Evolutionary conservation across 2,797 vertebrate species (phyloP).

Genomic region (Myotis pilosus): DNA sequence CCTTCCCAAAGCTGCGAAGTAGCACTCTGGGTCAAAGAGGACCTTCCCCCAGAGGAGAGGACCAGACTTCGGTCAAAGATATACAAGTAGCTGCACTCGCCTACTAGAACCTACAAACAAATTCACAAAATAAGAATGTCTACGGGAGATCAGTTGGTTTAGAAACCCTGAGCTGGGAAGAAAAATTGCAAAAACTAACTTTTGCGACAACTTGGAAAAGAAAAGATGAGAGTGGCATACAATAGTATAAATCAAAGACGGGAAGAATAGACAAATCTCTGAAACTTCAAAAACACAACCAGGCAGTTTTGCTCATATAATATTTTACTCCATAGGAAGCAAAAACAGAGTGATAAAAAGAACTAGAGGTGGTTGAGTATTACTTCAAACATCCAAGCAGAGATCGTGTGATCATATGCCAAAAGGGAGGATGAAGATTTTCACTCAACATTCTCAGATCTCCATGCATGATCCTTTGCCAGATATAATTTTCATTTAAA

Average conservation of each 20-base stretch:
- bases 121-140: background rate
- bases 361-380: background rate
- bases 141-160: background rate
- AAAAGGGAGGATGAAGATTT: background rate
- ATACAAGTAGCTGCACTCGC: too few species aligned
- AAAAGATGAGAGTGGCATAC: background rate
- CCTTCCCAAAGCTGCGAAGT: too few species aligned
- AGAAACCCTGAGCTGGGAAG: background rate
- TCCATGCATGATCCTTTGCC: background rate
- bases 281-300: slow-evolving; percentile 9
- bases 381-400: background rate
- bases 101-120: too few species aligned
- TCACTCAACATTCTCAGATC: background rate
- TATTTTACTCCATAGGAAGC: background rate
- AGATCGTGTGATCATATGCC: background rate
- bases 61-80: too few species aligned
- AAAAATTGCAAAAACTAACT: slow-evolving; percentile 2
- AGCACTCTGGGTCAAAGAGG: too few species aligned
- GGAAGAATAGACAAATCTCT: background rate
- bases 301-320: background rate
- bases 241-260: background rate
- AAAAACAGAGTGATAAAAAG: background rate
- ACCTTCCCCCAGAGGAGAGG: too few species aligned
- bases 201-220: background rate
- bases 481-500: slow-evolving; percentile 44